Base-by-base conservation (phyloP, 2,888 invertebrate genomes). In the Oscheius onirici region DNA sequence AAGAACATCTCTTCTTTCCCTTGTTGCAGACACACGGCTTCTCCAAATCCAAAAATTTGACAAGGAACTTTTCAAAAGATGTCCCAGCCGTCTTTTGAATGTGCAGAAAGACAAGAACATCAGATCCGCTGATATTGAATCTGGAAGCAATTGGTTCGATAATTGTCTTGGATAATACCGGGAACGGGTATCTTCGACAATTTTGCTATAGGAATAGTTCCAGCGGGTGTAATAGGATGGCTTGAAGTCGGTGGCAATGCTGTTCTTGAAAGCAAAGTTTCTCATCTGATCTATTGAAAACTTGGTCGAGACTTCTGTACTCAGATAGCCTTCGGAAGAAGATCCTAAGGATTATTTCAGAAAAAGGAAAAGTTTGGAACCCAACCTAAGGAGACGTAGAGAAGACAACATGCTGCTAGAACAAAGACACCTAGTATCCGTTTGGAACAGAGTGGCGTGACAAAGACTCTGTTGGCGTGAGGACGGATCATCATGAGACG, bases 41-140 rank as follows among this genome's bases (percentile, higher is more conserved):
- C 90, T 94, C 92, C 73, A 93, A 90, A 89, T 95, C 95, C 87
- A 97, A 91, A 90, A 97, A 95, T 90, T 93, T 93, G 71, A 97
- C 97, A 83, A 99, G 91, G 90, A 97, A 96, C 88, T 93, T 93
- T 68, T 97, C 99, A 88, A 99, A 97, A 8, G 95, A 89, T 49
- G 97, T 97, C 34, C 99, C 99, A 69, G 97, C 97, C 66, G 97
- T 99, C 90, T 99, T 99, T 90, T 99, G 99, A 89, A 99, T 97
- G 89, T 99, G 97, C 81, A 99, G 90, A 91, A 99, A 92, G 68
- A 99, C 97, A 91, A 99, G 93, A 70, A 99, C 97, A 90, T 99
- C 97, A 87, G 94, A 93, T 13, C 93, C 93, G n/a, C 86, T 83
- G 15, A 70, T 61, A 20, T 70, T 63, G 44, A 70, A 70, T 20